Percentiles rank a stretch among this genome's conserved stretches.
These are phyloP conservation scores for Scaptomyza reducta DNA, from an alignment of 2,888 invertebrate genomes.

Conservation along the genomic window DNA sequence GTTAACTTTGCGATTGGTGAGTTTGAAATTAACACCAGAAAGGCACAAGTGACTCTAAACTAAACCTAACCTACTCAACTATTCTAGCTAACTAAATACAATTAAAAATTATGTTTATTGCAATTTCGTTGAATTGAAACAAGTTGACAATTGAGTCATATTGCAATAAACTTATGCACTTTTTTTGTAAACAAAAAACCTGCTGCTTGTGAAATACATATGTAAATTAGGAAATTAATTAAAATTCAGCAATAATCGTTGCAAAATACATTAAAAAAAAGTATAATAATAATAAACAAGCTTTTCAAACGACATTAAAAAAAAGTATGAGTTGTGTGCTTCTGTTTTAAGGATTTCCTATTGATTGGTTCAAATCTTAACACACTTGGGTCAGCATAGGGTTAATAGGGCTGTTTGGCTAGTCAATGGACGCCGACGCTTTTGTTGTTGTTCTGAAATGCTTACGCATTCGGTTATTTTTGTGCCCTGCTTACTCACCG, in stretches of 20 bases:
- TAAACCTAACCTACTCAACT: not conserved
- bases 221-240: not conserved
- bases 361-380: not conserved
- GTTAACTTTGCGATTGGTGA: conserved; percentile 63
- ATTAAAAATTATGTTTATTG: too few relatives aligned
- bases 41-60: conserved; percentile 1
- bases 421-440: conserved; percentile 26
- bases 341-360: not conserved
- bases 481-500: conserved; percentile 77
- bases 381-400: conserved; percentile 18
- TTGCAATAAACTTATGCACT: too few relatives aligned
- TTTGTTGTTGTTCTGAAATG: conserved; percentile 23
- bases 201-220: not conserved
- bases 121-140: not conserved
- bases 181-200: conserved; percentile 5
- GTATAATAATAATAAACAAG: not conserved
- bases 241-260: not conserved
- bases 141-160: not conserved
- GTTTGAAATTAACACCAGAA: conserved; percentile 64
- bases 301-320: conserved; percentile 1
- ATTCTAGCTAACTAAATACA: not conserved
- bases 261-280: too few relatives aligned
- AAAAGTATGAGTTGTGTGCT: not conserved
- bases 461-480: conserved; percentile 64
- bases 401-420: conserved; percentile 23